Evolutionary conservation across 2,113 vertebrate species (phyloP).

Genomic region (Solea senegalensis): DNA sequence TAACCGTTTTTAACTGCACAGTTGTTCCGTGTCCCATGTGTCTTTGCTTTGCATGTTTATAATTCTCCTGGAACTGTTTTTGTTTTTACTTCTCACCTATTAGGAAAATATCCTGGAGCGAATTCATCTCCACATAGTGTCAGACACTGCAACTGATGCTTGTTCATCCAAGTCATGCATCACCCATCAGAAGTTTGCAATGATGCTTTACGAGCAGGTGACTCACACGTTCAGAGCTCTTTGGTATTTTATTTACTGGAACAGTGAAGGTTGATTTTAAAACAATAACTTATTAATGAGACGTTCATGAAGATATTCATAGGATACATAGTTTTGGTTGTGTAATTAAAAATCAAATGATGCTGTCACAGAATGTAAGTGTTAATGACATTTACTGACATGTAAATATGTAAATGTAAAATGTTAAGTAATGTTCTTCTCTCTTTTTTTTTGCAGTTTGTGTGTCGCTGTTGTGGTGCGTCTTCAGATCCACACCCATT

Average conservation of each 20-base stretch:
- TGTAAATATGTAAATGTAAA: neutral
- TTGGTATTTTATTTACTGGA: neutral
- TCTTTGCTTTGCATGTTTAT: neutral
- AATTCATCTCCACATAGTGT: slow-evolving; percentile 95
- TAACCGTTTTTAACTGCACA: neutral
- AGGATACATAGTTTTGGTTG: too few species aligned
- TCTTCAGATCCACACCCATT: slow-evolving; percentile 97
- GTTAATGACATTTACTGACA: neutral
- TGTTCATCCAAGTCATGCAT: slow-evolving; percentile 97
- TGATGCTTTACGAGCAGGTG: slow-evolving; percentile 99
- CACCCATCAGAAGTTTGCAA: slow-evolving; percentile 98
- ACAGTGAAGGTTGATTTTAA: too few species aligned
- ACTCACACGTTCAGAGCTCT: neutral
- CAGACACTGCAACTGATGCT: slow-evolving; percentile 88
- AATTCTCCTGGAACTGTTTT: slow-evolving; percentile 1
- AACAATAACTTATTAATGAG: too few species aligned
- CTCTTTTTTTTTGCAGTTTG: slow-evolving; percentile 82
- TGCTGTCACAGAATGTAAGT: neutral
- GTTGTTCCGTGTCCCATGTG: neutral
- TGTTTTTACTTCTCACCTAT: slow-evolving; percentile 20
- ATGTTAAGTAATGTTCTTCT: neutral
- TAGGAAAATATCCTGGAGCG: slow-evolving; percentile 96
- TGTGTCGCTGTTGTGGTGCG: slow-evolving; percentile 94
- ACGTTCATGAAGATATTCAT: too few species aligned
- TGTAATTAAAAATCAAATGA: too few species aligned